Base-by-base conservation (phyloP, 2,888 invertebrate species). In the Philonicus albiceps region DNA sequence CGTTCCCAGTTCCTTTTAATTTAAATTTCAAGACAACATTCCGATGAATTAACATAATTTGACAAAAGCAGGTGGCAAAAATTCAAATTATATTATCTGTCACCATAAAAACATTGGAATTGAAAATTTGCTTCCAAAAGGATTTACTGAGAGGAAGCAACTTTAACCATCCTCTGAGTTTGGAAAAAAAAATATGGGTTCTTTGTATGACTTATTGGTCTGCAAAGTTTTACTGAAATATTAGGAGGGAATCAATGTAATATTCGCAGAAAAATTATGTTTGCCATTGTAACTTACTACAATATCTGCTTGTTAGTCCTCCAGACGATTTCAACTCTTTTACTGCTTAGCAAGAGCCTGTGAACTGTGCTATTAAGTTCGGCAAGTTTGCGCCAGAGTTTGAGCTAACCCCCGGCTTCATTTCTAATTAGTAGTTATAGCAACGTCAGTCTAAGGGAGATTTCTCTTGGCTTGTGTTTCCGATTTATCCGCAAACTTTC, bases 361-460 rank as follows among this genome's bases (percentile, higher is more conserved):
- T 74, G 8, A 74, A 74, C 16, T 74, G n/a, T 31, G 31, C 74
- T 31, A 74, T 34, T 30, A 34, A 74, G 4, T 34, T n/a, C n/a
- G 7, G 34, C n/a, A 74, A 74, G 74, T 74, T 74, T 34, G 8
- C 78, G 16, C 6, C 27, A 8, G 55, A 43, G 40, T 43, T 37
- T 43, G 3, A 43, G 43, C 34, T 27, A 43, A 27, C 34, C 34
- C 37, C 34, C 37, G 40, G 27, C 78, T 78, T 78, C 78, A 78
- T 43, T 78, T 22, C 78, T 78, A 78, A 78, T 78, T 78, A 78
- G 78, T 78, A 78, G 74, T 74, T 74, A 74, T 74, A 19, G 74
- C 78, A 40, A 78, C 43, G 43, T 11, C 78, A 78, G 37, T 43
- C 40, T n/a, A 3, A 2, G 27, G 64, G 22, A 78, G 49, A n/a